Conservation (phyloP, 2,113 vertebrate genomes). For the Orthochromis indermauri region DNA sequence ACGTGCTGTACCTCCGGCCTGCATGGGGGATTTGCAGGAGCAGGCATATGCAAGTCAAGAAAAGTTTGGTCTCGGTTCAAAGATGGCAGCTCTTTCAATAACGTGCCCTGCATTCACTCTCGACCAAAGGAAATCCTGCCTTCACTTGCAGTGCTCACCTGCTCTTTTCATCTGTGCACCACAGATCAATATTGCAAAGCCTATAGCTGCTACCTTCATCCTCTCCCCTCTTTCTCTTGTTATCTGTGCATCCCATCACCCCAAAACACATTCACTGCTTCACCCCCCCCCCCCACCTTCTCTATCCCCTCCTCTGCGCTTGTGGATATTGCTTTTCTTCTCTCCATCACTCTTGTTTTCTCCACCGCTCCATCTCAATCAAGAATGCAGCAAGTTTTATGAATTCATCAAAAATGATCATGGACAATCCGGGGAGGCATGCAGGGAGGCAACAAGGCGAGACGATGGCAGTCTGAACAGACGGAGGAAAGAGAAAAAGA, state of each 20-base stretch:
- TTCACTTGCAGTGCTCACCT: constrained; percentile 30
- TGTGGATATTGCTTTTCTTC: constrained; percentile 48
- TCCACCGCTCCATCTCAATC: constrained; percentile 65
- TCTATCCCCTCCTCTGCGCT: not conserved
- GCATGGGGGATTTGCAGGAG: not conserved
- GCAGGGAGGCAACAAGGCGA: constrained; percentile 52
- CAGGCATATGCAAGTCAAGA: constrained; percentile 6
- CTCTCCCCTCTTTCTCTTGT: constrained; percentile 20
- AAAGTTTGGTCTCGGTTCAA: constrained; percentile 26
- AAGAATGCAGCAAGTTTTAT: constrained; percentile 63
- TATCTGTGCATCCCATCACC: constrained; percentile 34
- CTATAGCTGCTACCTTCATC: constrained; percentile 14
- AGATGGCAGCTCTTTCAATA: constrained; percentile 19
- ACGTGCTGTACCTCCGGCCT: not conserved
- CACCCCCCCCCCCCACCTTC: not conserved
- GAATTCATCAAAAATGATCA: constrained; percentile 77
- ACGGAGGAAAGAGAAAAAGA: constrained; percentile 13
- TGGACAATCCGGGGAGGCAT: constrained; percentile 52
- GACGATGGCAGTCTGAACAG: constrained; percentile 41
- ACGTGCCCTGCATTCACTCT: constrained; percentile 7
- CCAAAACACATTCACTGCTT: not conserved
- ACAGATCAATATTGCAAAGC: constrained; percentile 57
- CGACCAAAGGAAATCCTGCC: constrained; percentile 28
- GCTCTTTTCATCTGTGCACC: constrained; percentile 36
- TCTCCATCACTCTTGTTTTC: constrained; percentile 41